Evolutionary conservation across 2,797 vertebrate species (phyloP), one percentile per base, ranked within the genome.

Genomic region (Dicrostonyx torquatus): DNA sequence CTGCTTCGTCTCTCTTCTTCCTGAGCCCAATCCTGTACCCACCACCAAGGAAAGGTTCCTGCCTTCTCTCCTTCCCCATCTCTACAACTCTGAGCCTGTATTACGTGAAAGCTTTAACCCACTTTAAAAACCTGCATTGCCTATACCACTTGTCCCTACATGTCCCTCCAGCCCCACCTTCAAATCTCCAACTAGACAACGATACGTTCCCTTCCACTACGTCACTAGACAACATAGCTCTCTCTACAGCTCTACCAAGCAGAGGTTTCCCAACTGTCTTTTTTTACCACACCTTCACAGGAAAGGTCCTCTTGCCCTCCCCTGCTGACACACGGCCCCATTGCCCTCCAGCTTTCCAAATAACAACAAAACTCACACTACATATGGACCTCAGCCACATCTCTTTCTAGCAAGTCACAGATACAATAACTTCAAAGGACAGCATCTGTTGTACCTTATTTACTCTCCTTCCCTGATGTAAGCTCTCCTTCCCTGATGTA

Each of bases 361-460:
- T 31, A 75, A 58, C 15, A 7, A 29, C 80, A 48, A 20, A 24
- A 45, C 70, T 50, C 11, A 17, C 18, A 29, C 26, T 34, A 2
- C 6, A 3, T 7, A 4, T 37, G 55, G 5, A 45, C 72, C 34
- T 53, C 70, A 84, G 70, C 26, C 6, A 20, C 37, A 58, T 29
- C 2, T 34, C 66, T 70, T 68, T 37, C 10, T 29, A n/a, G 48
- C 45, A 12, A 15, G 4, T 24, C 34, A 26, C 45, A 76, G 75
- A 31, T 6, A 73, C 0, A 14, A 68, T 15, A 9, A 31, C 24
- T 18, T 20, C 7, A 6, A 26, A 60, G 48, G 34, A 3, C 0
- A 12, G 17, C 6, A 6, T 53, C 40, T 17, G 76, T n/a, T 26
- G 26, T 53, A 53, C 50, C n/a, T 7, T 64, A 50, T 20, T 14